Evolutionary conservation across 2,113 vertebrate genomes (phyloP).

Genomic region (Eptatretus burgeri): DNA sequence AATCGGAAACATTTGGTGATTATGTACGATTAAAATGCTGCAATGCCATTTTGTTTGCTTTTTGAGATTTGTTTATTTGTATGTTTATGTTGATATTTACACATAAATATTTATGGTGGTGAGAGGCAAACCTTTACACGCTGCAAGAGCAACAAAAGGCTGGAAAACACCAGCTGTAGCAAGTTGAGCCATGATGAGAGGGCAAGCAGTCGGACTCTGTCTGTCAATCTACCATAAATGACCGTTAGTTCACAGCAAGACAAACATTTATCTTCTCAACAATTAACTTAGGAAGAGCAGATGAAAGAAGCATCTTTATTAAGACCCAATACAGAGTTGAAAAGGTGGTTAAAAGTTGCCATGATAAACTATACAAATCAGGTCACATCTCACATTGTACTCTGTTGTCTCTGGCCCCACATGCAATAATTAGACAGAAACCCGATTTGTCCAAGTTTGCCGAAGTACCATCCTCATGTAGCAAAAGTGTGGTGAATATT

Average conservation of each 20-base stretch:
- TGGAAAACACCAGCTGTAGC: constrained; percentile 44
- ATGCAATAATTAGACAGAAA: neutral
- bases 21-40: too few species aligned
- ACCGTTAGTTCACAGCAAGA: constrained; percentile 10
- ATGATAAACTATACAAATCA: neutral
- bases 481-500: too few species aligned
- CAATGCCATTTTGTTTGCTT: too few species aligned
- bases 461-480: too few species aligned
- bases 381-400: neutral
- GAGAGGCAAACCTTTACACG: constrained; percentile 46
- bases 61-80: too few species aligned
- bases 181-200: constrained; percentile 78
- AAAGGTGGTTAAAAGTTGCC: constrained; percentile 1
- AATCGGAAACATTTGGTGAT: too few species aligned
- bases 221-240: constrained; percentile 24
- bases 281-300: constrained; percentile 8
- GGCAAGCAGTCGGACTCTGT: constrained; percentile 84
- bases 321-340: constrained; percentile 7
- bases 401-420: neutral
- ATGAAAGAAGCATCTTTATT: constrained; percentile 6
- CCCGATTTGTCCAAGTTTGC: too few species aligned
- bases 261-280: neutral
- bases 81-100: too few species aligned
- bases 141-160: constrained; percentile 55
- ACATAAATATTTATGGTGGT: neutral